Conservation (phyloP, 2,113 vertebrate genomes). For the Steatornis caripensis region DNA sequence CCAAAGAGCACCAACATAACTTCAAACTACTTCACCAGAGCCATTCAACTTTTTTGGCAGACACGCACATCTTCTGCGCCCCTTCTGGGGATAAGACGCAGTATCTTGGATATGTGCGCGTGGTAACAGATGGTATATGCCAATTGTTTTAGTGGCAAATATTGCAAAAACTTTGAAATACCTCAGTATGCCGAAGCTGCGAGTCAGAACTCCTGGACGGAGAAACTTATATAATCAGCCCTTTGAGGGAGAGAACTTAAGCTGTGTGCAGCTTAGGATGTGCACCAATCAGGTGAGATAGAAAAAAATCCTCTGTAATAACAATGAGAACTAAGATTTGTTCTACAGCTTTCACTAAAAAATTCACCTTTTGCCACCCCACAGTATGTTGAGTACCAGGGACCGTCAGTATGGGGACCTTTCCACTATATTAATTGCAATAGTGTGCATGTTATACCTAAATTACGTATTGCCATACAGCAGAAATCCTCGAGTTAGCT, state of each 20-base stretch:
- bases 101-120: neutral
- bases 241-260: neutral
- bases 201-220: neutral
- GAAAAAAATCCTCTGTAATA: too few relatives aligned
- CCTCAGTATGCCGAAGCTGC: neutral
- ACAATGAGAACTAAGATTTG: too few relatives aligned
- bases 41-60: neutral
- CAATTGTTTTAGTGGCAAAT: slow-evolving; percentile 16
- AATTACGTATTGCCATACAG: neutral
- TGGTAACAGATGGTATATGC: neutral
- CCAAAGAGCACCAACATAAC: neutral
- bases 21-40: neutral
- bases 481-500: neutral
- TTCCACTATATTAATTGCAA: neutral
- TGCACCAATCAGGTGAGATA: neutral
- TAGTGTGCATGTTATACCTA: neutral
- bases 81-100: neutral
- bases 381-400: neutral
- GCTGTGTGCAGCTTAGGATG: neutral
- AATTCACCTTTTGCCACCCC: neutral
- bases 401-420: neutral
- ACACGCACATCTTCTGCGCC: neutral
- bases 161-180: neutral
- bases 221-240: neutral
- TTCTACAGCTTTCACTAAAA: neutral